Conservation (phyloP, 2,888 invertebrate species). For the Epistrophella euchroma region DNA sequence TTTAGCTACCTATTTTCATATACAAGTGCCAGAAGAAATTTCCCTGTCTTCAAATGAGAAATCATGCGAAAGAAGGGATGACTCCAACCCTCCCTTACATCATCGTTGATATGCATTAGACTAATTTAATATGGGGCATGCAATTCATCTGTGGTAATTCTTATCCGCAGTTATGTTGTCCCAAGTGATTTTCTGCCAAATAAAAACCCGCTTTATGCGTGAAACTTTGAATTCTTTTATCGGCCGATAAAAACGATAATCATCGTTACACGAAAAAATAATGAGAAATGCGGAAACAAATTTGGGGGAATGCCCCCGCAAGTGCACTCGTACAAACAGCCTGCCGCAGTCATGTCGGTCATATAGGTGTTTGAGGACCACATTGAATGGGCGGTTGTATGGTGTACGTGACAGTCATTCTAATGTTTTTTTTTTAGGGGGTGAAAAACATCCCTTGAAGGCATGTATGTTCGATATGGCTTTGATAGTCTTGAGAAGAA, state of each 20-base stretch:
- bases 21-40: too few relatives aligned
- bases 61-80: neutral
- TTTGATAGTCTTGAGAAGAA: neutral
- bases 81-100: neutral
- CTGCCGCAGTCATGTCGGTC: constrained; percentile 40
- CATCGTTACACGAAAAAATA: constrained; percentile 62
- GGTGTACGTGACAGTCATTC: constrained; percentile 67
- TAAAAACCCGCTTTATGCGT: constrained; percentile 67
- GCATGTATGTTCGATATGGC: neutral
- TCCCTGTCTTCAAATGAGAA: too few relatives aligned
- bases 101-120: constrained; percentile 2
- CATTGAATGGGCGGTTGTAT: constrained; percentile 48
- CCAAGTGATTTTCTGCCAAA: constrained; percentile 68
- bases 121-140: constrained; percentile 20
- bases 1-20: too few relatives aligned
- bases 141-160: constrained; percentile 36
- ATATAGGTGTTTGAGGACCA: constrained; percentile 65
- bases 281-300: constrained; percentile 74
- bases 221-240: constrained; percentile 74
- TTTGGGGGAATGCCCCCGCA: constrained; percentile 50
- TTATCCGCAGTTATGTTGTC: constrained; percentile 41
- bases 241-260: constrained; percentile 75
- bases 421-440: constrained; percentile 22
- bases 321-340: constrained; percentile 19
- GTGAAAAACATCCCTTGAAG: neutral